Evolutionary conservation across 2,888 invertebrate species (phyloP), one percentile per base, ranked within the genome.

Genomic region (Eupithecia subfuscata): DNA sequence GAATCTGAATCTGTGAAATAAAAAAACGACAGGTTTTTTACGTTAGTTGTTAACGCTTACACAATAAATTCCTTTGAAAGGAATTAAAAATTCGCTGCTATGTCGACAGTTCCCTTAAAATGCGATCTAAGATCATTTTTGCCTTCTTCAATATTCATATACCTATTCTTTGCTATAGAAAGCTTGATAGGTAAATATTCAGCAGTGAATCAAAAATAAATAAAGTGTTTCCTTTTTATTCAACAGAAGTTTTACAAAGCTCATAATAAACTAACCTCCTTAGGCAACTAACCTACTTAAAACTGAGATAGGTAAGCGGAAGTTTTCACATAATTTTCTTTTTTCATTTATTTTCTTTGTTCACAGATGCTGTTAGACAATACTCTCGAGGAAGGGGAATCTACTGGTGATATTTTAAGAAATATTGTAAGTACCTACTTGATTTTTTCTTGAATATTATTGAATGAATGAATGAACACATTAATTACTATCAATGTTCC

Each of bases 341-440:
- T 34, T 64, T 34, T 68, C 22, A 25, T 25, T 68, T 40, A 45
- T 73, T 45, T 40, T 69, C 25, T n/a, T 43, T 60, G 6, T 64
- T 80, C 93, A 56, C 93, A 94, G 94, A 92, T 92, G 91, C 89
- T 90, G 88, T 85, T 85, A 87, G 91, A 92, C 90, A 92, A 92
- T 91, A 92, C 88, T 83, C 82, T 86, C 81, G 79, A 87, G 81
- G 80, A 83, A 84, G 83, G 83, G 84, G 85, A 84, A 78, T 86
- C 81, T 75, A 75, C 48, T 77, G 86, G 87, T 91, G 90, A 92
- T 90, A 92, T 90, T 89, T 87, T 86, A 88, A 87, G 84, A 85
- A 91, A 91, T 91, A 93, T 93, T 77, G 94, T 92, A 85, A 93
- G 93, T 92, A 85, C 8, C 14, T 68, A 8, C 12, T 68, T n/a